A percentile compares a stretch with the other conserved stretches of the same genome.
Conservation (phyloP, 2,113 vertebrate genomes). For the Verasper variegatus region DNA sequence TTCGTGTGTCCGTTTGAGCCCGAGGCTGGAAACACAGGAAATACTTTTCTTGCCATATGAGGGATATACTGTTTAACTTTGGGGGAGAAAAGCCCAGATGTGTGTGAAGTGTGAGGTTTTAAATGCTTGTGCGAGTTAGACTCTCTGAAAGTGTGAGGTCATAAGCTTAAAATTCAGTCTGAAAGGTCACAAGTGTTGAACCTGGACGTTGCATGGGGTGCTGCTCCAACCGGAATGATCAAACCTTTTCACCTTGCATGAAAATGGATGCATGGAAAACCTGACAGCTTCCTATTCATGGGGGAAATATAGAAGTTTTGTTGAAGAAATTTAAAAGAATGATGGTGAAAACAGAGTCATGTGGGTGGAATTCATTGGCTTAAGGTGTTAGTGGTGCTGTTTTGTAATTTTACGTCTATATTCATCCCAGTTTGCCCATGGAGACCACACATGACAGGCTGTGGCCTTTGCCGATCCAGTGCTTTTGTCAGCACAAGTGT, state of each 20-base stretch:
- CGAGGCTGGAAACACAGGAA: constrained; percentile 68
- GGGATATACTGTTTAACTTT: constrained; percentile 54
- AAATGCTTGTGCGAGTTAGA: constrained; percentile 29
- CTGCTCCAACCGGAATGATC: constrained; percentile 23
- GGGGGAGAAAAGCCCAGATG: constrained; percentile 51
- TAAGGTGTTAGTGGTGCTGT: constrained; percentile 10
- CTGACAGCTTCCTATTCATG: background rate
- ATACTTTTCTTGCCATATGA: constrained; percentile 52
- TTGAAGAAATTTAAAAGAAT: background rate
- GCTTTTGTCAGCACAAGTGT: constrained; percentile 70
- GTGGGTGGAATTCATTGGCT: constrained; percentile 7
- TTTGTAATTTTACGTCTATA: constrained; percentile 33
- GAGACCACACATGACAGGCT: constrained; percentile 72
- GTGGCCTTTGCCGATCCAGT: constrained; percentile 54
- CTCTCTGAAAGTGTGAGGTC: constrained; percentile 54
- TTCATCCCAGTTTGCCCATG: constrained; percentile 36
- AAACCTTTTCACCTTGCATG: constrained; percentile 17
- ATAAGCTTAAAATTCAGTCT: constrained; percentile 44
- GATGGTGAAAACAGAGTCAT: background rate
- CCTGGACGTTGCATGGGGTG: constrained; percentile 11
- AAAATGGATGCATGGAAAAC: constrained; percentile 8
- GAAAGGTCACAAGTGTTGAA: constrained; percentile 25
- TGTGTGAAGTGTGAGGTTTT: constrained; percentile 40
- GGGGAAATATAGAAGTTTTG: background rate
- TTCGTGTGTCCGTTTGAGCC: constrained; percentile 59